A percentile compares a stretch with the other conserved stretches of the same genome.
Conservation (phyloP, 2,797 vertebrate genomes). For the Rhinogobio ventralis region DNA sequence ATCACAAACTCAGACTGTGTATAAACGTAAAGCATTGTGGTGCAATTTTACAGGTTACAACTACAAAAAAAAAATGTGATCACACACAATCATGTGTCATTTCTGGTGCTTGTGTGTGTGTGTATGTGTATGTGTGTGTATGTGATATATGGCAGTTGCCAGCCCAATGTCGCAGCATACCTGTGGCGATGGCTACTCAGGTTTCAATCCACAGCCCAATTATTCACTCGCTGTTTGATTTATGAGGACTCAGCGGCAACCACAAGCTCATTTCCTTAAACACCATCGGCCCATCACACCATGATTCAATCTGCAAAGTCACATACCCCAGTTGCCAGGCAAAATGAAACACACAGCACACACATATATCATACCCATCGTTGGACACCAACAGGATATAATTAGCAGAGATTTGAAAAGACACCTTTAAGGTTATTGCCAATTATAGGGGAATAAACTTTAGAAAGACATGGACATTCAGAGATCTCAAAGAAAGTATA, state of each 20-base stretch:
- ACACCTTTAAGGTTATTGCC: constrained; percentile 3
- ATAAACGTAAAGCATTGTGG: background rate
- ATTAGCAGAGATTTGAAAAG: constrained; percentile 29
- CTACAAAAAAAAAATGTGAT: background rate
- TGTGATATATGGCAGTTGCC: constrained; percentile 61
- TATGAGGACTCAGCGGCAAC: constrained; percentile 57
- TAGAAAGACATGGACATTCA: background rate
- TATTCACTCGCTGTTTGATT: constrained; percentile 64
- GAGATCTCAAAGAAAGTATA: constrained; percentile 3
- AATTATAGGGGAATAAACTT: background rate
- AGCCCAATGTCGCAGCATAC: constrained; percentile 53
- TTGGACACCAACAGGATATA: background rate
- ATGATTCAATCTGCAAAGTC: constrained; percentile 42
- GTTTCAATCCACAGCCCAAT: constrained; percentile 64
- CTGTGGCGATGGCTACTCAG: constrained; percentile 58
- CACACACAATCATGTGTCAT: constrained; percentile 22
- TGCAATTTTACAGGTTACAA: background rate
- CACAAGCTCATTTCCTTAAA: constrained; percentile 67
- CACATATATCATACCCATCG: background rate
- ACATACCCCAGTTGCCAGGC: background rate
- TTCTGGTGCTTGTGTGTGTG: background rate
- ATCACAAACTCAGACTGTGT: background rate
- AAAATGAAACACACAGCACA: background rate
- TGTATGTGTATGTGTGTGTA: constrained; percentile 5
- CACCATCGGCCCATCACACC: constrained; percentile 47